Evolutionary conservation across 2,797 vertebrate species (phyloP), one percentile per base, ranked within the genome.

Genomic region (Argyrosomus regius): DNA sequence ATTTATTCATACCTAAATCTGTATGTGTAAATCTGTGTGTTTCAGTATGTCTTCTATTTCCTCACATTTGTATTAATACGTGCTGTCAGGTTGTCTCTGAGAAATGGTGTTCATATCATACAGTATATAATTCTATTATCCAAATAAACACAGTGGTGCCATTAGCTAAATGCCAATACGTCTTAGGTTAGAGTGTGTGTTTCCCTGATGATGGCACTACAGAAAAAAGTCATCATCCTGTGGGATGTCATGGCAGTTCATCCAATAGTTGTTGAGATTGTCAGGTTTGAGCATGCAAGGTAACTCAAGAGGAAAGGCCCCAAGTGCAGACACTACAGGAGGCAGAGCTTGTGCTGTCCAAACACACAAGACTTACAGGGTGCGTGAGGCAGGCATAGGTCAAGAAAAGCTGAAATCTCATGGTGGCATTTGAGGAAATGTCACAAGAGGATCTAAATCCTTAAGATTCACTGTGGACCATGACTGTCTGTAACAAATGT

Each of bases 1-100:
- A 24, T 24, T 35, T 57, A 50, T 56, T 78, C 28, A 67, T 50
- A 58, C 39, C 0, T 76, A 73, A 72, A 67, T 70, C 24, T 58
- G 81, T 28, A 46, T 41, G 46, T 59, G 31, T 39, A 65, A 26
- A 26, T 26, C 26, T 26, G 26, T 17, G 41, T 70, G 8, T 65
- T 74, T 14, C 53, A 59, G 26, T 46, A 0, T n/a, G 57, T 31
- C 24, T 31, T 22, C 12, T 14, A 48, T 24, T 3, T n/a, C 45
- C 59, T 74, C 63, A 22, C 31, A 24, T 62, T 61, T 20, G 50
- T 28, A 57, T 72, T 20, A 57, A 56, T 20, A 16, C 14, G 20
- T 26, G 50, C 16, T 39, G 14, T 66, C 43, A 67, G 18, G 20
- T 50, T 64, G 24, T 18, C 48, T 43, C n/a, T 66, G 12, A 31